Conservation (phyloP, 2,888 invertebrate genomes). For the Ceramica pisi region DNA sequence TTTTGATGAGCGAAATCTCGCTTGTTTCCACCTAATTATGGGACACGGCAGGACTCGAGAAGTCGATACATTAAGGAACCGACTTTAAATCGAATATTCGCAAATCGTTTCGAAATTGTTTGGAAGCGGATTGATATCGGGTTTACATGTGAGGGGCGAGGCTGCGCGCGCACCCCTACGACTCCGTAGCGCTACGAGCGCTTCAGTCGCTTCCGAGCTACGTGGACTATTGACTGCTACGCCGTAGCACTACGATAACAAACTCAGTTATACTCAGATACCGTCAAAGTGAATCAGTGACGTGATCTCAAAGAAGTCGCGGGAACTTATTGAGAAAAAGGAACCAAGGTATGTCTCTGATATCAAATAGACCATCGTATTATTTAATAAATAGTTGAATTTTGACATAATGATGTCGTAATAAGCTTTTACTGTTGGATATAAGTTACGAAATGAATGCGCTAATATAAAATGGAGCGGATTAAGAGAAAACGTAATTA, state of each 20-base stretch:
- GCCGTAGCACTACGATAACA: conserved; percentile 78
- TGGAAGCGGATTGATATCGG: conserved; percentile 87
- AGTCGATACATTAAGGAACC: conserved; percentile 52
- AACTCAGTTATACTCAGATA: conserved; percentile 67
- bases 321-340: conserved; percentile 58
- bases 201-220: conserved; percentile 85
- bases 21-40: conserved; percentile 31
- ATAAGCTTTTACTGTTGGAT: conserved; percentile 52
- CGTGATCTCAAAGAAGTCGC: conserved; percentile 71
- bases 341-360: conserved; percentile 68
- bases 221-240: conserved; percentile 83
- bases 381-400: conserved; percentile 24
- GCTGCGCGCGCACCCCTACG: conserved; percentile 88
- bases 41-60: conserved; percentile 21
- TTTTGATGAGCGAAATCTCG: conserved; percentile 7
- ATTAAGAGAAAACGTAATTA: conserved; percentile 27
- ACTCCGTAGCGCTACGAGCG: conserved; percentile 80
- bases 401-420: conserved; percentile 58
- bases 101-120: conserved; percentile 82
- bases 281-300: conserved; percentile 77
- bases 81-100: conserved; percentile 77
- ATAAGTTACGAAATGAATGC: conserved; percentile 44
- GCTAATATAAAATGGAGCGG: conserved; percentile 53
- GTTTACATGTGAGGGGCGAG: conserved; percentile 87
- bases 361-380: conserved; percentile 17